Conservation (phyloP, 2,113 vertebrate genomes). For the Prolemur simus region DNA sequence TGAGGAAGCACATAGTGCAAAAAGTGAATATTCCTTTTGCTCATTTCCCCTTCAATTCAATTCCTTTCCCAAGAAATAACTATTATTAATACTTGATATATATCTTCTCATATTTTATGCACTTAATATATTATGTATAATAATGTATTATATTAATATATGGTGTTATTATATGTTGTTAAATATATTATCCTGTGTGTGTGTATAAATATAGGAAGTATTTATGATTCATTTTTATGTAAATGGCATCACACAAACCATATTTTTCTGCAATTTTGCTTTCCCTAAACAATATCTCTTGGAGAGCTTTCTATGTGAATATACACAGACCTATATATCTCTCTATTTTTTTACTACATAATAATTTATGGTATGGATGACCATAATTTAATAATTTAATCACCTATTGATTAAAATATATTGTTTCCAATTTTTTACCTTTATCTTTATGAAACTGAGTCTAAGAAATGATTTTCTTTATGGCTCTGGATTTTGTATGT, state of each 20-base stretch:
- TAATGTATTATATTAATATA: not conserved
- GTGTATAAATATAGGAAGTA: not conserved
- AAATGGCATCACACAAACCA: not conserved
- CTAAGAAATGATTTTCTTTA: constrained; percentile 30
- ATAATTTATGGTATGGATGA: not conserved
- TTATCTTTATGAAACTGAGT: not conserved
- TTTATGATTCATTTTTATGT: not conserved
- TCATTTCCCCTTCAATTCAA: not conserved
- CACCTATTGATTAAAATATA: not conserved
- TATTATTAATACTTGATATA: not conserved
- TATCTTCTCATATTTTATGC: not conserved
- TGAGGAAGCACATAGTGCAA: not conserved
- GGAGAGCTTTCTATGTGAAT: not conserved
- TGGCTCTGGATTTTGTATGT: not conserved
- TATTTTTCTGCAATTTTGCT: not conserved
- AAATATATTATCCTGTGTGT: not conserved
- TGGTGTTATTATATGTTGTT: not conserved
- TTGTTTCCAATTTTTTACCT: not conserved
- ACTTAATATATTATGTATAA: not conserved
- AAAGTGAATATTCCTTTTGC: not conserved
- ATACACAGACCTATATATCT: not conserved
- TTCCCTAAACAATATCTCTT: not conserved
- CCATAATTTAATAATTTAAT: not conserved
- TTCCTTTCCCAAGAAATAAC: not conserved
- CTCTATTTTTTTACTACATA: not conserved